These are phyloP conservation scores for Lepidiolamprologus cunningtoni DNA, from an alignment of 2,113 vertebrate genomes.

Conservation along the genomic window DNA sequence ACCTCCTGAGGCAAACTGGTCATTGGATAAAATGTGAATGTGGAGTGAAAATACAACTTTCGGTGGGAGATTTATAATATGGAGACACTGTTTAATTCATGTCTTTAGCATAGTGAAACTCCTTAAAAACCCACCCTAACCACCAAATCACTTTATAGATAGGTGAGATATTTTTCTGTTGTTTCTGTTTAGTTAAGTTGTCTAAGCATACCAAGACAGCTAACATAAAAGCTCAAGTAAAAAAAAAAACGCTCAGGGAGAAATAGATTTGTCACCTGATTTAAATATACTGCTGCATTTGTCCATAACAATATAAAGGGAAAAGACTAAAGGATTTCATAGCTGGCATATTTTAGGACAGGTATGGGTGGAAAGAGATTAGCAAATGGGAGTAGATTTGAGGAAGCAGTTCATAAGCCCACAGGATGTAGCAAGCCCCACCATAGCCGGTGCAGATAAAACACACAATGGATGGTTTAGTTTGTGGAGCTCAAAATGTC, in stretches of 20 bases:
- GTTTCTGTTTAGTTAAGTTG: background rate
- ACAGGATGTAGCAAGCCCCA: conserved; percentile 2
- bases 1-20: background rate
- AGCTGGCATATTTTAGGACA: conserved; percentile 1
- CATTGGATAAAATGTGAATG: background rate
- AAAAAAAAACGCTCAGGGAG: background rate
- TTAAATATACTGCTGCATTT: background rate
- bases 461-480: conserved; percentile 31
- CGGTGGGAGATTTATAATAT: background rate
- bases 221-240: background rate
- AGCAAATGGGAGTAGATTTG: conserved; percentile 17
- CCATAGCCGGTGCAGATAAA: conserved; percentile 33
- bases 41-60: background rate
- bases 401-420: conserved; percentile 23
- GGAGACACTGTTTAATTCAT: background rate
- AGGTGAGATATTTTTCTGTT: background rate
- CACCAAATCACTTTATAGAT: background rate
- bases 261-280: background rate
- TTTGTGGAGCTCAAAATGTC: background rate
- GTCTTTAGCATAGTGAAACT: background rate
- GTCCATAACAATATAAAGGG: background rate
- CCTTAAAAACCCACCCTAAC: background rate
- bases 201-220: background rate
- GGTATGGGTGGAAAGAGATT: conserved; percentile 32
- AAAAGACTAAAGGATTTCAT: background rate